Conservation (phyloP, 2,113 vertebrate species). For the Candoia aspera region DNA sequence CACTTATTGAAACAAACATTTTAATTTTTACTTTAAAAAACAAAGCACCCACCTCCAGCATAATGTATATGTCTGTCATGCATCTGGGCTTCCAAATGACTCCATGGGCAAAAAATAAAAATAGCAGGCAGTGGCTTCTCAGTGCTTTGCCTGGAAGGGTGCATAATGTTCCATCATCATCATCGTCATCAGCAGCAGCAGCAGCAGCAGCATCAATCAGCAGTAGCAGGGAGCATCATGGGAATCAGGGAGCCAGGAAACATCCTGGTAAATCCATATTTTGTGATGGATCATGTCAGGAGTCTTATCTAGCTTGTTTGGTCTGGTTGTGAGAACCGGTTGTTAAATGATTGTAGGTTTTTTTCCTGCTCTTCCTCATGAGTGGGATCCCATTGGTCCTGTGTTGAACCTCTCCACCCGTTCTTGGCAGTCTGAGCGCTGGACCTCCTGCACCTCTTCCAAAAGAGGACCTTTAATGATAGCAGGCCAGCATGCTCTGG, state of each 20-base stretch:
- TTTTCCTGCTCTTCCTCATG: too few species aligned
- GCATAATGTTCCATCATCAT: not conserved
- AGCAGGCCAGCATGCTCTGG: too few species aligned
- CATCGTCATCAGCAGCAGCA: too few species aligned
- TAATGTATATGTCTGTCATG: not conserved
- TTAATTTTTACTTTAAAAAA: not conserved
- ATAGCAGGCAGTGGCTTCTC: not conserved
- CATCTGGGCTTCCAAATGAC: not conserved
- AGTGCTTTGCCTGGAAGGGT: not conserved
- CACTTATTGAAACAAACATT: not conserved
- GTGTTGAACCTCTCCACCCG: too few species aligned
- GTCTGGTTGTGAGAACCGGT: not conserved
- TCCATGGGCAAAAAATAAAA: not conserved
- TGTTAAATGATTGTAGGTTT: not conserved
- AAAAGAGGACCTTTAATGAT: too few species aligned
- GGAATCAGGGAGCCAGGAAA: not conserved
- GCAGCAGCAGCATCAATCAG: not conserved
- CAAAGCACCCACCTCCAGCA: not conserved
- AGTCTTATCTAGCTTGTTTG: not conserved
- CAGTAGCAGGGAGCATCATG: not conserved
- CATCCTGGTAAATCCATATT: not conserved
- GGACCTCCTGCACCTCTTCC: too few species aligned
- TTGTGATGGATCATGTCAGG: not conserved
- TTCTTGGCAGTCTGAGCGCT: too few species aligned
- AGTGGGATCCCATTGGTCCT: too few species aligned